Evolutionary conservation across 2,113 vertebrate species (phyloP).

Genomic region (Zapornia atra): DNA sequence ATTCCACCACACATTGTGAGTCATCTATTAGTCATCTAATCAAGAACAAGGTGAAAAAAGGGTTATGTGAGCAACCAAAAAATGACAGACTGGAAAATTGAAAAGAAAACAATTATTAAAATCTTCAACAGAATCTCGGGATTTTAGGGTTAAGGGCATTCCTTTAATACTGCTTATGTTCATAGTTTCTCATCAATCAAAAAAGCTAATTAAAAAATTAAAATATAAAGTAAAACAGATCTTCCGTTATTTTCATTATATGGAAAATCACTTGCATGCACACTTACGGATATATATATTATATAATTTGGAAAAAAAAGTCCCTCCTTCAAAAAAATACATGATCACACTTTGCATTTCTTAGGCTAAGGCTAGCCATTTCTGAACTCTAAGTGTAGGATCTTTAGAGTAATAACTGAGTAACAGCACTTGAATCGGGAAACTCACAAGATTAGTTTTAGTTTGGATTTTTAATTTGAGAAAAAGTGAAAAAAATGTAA

Average conservation of each 20-base stretch:
- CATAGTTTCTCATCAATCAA: background rate
- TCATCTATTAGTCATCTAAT: background rate
- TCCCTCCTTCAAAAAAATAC: background rate
- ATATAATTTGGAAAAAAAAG: background rate
- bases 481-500: background rate
- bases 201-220: background rate
- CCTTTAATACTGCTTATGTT: background rate
- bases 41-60: background rate
- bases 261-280: background rate
- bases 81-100: background rate
- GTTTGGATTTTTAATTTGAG: background rate
- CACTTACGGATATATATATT: background rate
- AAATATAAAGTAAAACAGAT: background rate
- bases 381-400: background rate
- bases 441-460: background rate
- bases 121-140: background rate
- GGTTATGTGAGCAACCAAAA: background rate
- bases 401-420: background rate
- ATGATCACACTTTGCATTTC: background rate
- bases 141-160: background rate
- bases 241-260: background rate
- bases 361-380: background rate
- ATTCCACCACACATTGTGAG: background rate
- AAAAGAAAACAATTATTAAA: background rate
- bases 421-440: background rate